Conservation (phyloP, 2,797 vertebrate genomes). For the Catostomus latipinnis region DNA sequence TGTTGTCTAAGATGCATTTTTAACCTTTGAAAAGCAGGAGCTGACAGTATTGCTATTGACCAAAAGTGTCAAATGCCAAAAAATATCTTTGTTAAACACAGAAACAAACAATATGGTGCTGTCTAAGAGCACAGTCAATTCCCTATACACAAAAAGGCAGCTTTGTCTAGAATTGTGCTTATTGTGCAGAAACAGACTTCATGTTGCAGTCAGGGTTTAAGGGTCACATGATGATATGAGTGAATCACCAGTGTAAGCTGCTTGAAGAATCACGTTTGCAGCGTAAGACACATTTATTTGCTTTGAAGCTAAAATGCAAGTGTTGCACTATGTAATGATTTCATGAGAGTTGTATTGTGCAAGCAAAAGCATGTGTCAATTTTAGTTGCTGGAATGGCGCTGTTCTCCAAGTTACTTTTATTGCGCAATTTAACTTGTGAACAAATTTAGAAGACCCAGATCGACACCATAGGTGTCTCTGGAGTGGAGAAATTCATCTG, state of each 20-base stretch:
- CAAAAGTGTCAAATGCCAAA: conserved; percentile 64
- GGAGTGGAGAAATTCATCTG: too few relatives aligned
- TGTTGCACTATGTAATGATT: neutral
- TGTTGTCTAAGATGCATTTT: conserved; percentile 66
- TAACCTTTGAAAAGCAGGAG: conserved; percentile 73
- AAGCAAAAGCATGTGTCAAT: neutral
- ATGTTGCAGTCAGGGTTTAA: conserved; percentile 30
- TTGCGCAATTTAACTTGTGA: neutral
- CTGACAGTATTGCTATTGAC: conserved; percentile 61
- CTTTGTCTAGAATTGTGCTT: neutral
- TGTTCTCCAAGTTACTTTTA: neutral
- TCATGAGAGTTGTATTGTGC: neutral
- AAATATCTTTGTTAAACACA: conserved; percentile 50
- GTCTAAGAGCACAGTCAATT: neutral
- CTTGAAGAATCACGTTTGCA: neutral
- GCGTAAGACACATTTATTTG: neutral
- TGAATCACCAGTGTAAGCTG: conserved; percentile 18
- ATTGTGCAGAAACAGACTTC: conserved; percentile 34
- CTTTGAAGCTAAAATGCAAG: neutral
- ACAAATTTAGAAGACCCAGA: neutral
- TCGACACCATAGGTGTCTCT: too few relatives aligned
- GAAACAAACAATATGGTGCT: neutral
- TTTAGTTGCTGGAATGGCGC: neutral
- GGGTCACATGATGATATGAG: conserved; percentile 36
- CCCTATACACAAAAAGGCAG: neutral